phyloP scores from a whole-genome alignment of 2,113 vertebrate genomes.

The Prunella himalayana region DNA sequence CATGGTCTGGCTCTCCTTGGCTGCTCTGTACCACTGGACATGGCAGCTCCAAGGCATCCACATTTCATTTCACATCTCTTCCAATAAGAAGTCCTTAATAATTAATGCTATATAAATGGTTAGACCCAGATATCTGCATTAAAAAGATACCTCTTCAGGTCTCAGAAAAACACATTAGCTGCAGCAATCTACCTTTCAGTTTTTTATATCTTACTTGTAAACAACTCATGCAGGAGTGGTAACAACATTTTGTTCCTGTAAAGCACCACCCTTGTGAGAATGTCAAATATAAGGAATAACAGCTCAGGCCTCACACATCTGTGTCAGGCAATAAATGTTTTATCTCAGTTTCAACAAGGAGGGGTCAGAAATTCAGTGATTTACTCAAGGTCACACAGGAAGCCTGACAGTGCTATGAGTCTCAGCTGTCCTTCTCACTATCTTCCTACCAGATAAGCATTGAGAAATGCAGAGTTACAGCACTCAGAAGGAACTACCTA shows the following conservation, averaged over 20 bases:
- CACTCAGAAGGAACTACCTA: background rate
- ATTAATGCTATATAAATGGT: background rate
- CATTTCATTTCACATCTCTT: background rate
- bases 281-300: background rate
- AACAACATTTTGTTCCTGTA: background rate
- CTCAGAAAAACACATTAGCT: background rate
- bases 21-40: background rate
- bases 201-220: background rate
- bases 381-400: background rate
- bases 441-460: background rate
- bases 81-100: background rate
- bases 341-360: background rate
- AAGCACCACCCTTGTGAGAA: background rate
- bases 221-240: background rate
- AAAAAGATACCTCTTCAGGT: background rate
- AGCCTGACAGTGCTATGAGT: background rate
- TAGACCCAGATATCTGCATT: background rate
- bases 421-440: background rate
- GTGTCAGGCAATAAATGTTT: background rate
- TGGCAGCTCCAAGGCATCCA: background rate
- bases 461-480: background rate
- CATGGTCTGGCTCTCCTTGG: constrained; percentile 1
- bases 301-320: background rate
- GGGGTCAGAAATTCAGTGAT: background rate
- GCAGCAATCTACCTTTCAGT: background rate